Percentiles rank a stretch among this genome's conserved stretches.
phyloP scores from a whole-genome alignment of 2,888 invertebrate species.

The Thalpophila matura region DNA sequence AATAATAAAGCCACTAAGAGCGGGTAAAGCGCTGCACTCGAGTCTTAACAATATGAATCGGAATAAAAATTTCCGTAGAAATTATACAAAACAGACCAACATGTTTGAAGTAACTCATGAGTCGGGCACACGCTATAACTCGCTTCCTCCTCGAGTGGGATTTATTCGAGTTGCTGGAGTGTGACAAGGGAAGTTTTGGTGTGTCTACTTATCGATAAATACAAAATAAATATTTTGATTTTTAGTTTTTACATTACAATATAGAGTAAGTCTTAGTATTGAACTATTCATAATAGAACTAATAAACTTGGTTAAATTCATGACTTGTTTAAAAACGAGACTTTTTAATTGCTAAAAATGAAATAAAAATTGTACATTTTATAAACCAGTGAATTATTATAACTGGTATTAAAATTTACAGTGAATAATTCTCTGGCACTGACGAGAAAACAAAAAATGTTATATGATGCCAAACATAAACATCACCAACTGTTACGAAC shows the following conservation, averaged over 20 bases:
- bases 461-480: constrained; percentile 35
- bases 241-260: no score
- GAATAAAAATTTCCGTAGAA: constrained; percentile 74
- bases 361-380: not conserved
- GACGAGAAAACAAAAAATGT: constrained; percentile 33
- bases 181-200: constrained; percentile 36
- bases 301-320: no score
- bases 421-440: constrained; percentile 24
- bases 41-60: constrained; percentile 64
- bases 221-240: no score
- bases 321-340: no score
- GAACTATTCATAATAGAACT: no score
- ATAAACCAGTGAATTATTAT: constrained; percentile 2
- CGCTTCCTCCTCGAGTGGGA: constrained; percentile 80
- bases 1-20: constrained; percentile 44
- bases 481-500: constrained; percentile 27
- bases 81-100: constrained; percentile 85
- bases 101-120: constrained; percentile 84
- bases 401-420: constrained; percentile 4
- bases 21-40: constrained; percentile 45
- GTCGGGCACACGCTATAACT: constrained; percentile 80
- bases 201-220: constrained; percentile 28
- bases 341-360: no score
- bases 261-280: no score
- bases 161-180: constrained; percentile 66